Evolutionary conservation across 1,140 invertebrate species (phyloP), one percentile per base, ranked within the genome.

Genomic region (Dendroctonus ponderosae): DNA sequence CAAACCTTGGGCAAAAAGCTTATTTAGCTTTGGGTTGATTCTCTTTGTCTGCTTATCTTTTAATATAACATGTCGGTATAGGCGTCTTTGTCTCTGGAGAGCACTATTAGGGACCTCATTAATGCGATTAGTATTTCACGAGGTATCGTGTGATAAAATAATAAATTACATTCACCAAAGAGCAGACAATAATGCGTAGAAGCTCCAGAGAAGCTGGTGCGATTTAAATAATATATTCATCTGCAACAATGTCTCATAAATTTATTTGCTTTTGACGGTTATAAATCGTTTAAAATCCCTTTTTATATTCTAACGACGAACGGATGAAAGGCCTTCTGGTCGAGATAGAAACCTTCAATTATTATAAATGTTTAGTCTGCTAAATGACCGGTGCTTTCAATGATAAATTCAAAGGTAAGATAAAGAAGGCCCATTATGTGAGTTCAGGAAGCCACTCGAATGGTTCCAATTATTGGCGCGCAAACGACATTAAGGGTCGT

Each of bases 381-480:
- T 26, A 26, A 26, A 26, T 26, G 26, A 26, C 26, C 26, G 26
- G 26, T 26, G 26, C 26, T 26, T 26, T 3, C 26, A 26, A 26
- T 26, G 26, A 26, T 26, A 26, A 26, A 26, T 26, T 26, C 26
- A 26, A 3, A 26, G 26, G 26, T 26, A 26, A 53, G 61, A 62
- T 62, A 62, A 62, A 62, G 44, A 62, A 51, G 51, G 26, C 49
- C 54, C 15, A 53, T 54, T 53, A 41, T 53, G 53, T 62, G 61
- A 51, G 61, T 41, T 44, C 41, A 62, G 61, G 61, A 62, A 62
- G 61, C 61, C 61, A 62, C 61, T 62, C 51, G 51, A 62, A 46
- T 51, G 51, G 49, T 62, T 62, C 38, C 50, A 38, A 51, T 44
- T 62, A 62, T 62, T 62, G 50, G 61, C 52, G 52, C 50, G 50